These are phyloP conservation scores for Drosophila jambulina DNA, from an alignment of 1,140 invertebrate species.

Conservation along the genomic window DNA sequence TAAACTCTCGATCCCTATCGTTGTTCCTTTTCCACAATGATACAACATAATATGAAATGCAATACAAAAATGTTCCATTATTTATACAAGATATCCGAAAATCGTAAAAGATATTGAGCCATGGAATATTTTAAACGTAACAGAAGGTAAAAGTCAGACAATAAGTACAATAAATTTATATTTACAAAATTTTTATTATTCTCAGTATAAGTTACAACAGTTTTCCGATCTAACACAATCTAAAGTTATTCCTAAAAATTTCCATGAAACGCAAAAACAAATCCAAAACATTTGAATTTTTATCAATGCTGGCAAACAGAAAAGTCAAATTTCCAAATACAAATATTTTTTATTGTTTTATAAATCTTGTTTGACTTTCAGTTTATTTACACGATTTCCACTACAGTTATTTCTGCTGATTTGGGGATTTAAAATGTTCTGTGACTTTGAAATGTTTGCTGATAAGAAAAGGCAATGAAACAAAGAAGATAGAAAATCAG, in stretches of 20 bases:
- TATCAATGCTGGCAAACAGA: conserved; percentile 61
- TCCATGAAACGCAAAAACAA: conserved; percentile 60
- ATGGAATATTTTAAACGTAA: too few relatives aligned
- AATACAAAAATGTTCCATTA: too few relatives aligned
- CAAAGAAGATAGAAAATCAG: conserved; percentile 30
- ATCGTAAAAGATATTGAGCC: too few relatives aligned
- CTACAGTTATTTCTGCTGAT: conserved; percentile 17
- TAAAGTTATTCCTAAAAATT: conserved; percentile 26
- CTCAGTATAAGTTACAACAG: background rate
- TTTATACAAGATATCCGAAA: too few relatives aligned
- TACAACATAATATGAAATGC: background rate
- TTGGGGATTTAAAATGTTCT: conserved; percentile 16
- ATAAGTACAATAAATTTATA: too few relatives aligned
- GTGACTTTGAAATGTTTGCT: conserved; percentile 19
- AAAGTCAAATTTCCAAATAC: conserved; percentile 26
- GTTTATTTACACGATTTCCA: conserved; percentile 22
- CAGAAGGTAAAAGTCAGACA: background rate
- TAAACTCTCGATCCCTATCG: background rate
- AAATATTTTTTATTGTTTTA: conserved; percentile 67
- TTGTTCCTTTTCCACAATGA: background rate
- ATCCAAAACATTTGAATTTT: conserved; percentile 40
- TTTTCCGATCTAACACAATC: conserved; percentile 2
- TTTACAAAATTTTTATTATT: too few relatives aligned
- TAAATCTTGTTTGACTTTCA: conserved; percentile 31
- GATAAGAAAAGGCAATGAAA: conserved; percentile 33